Evolutionary conservation across 2,113 vertebrate genomes (phyloP), one percentile per base, ranked within the genome.

Genomic region (Columba janthina): DNA sequence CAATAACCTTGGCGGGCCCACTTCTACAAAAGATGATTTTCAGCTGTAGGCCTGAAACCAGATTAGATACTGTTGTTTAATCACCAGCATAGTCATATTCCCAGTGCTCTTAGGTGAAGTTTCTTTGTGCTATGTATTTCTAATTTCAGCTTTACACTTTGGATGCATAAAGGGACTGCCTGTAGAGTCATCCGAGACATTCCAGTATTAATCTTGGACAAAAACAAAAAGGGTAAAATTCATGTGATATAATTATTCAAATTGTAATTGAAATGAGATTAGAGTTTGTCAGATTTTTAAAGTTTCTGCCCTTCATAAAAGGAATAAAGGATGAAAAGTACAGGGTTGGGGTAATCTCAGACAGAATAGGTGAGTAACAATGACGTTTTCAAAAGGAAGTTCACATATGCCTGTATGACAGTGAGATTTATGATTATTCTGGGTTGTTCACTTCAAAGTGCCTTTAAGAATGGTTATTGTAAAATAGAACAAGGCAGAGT

Each of bases 361-460:
- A 9, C 75, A 79, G 75, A 94, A 88, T 50, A 73, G 64, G 86
- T 42, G 46, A 77, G 82, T 80, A 94, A 90, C 57, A 91, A 88
- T n/a, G 78, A 87, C 71, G 34, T 38, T 94, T 96, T 96, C 83
- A 90, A 56, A 93, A 95, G 90, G 77, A 86, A 93, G 82, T 80
- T 92, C 91, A 94, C 91, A 90, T 92, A 89, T 93, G 91, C 86
- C 64, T 86, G 16, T 77, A 90, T 94, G 90, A 93, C 88, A 95
- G 58, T 85, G 60, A 94, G 85, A 96, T 97, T 97, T 96, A 96
- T 91, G 95, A 80, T 94, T 93, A 89, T 84, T 92, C 90, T 71
- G 70, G 70, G 67, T 86, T 96, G 82, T 75, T 93, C 90, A 96
- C 88, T 95, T 97, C 95, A 96, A 95, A 94, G 91, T 95, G 96